Evolutionary conservation across 1,140 invertebrate species (phyloP), one percentile per base, ranked within the genome.

Genomic region (Scaptomyza graminum): DNA sequence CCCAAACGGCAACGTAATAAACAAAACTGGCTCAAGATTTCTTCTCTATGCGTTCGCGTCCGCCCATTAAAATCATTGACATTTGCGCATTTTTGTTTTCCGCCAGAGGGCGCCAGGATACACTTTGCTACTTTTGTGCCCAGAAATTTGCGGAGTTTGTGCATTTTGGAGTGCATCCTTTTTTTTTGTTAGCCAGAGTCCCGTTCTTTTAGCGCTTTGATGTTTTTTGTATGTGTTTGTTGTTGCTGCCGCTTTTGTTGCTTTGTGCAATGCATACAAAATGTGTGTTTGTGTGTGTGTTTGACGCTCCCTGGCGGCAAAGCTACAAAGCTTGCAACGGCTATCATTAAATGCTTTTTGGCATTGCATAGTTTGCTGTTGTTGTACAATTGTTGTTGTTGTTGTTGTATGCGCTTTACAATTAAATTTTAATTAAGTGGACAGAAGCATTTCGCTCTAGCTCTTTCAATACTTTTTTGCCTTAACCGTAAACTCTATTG

Each of bases 1-100:
- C 75, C 37, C 54, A 41, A 41, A 54, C 64, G 70, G 54, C 71
- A 70, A 62, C 59, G 70, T 85, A 84, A 84, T 85, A 85, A 84
- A 84, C 81, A 88, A 88, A 87, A 87, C 78, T 87, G 83, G 83
- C 83, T 87, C 83, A 88, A 87, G 83, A 87, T 79, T 87, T 83
- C 83, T 87, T 83, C 83, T 88, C 83, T 88, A 77, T 79, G 79
- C 83, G 82, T 81, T 72, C 78, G 78, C 78, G 78, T 88, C 83
- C 82, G 82, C 82, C 83, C 83, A 87, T 87, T 87, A 87, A 87
- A 87, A 87, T 87, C 83, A 87, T 88, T 87, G 83, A 87, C 83
- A 87, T 87, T 87, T 87, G 83, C 67, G 75, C 69, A 69, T 69
- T 69, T 74, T n/a, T 41, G 37, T n/a, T 16, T n/a, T 22, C n/a